Conservation (phyloP, 2,888 invertebrate species). For the Tipula unca region DNA sequence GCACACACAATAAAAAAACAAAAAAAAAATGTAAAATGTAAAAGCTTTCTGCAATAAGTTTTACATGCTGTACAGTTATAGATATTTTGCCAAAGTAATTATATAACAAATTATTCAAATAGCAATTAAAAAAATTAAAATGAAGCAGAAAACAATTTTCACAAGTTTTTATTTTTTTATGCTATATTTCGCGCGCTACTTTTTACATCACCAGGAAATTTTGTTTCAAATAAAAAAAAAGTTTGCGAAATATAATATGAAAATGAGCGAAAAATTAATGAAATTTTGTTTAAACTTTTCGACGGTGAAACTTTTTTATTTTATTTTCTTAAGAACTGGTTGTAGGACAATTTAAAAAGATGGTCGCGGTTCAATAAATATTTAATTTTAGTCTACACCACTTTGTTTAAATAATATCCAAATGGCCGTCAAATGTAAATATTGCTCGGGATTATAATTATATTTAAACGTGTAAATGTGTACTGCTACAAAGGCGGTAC, state of each 20-base stretch:
- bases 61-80: background rate
- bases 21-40: background rate
- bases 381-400: too few relatives aligned
- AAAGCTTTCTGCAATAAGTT: background rate
- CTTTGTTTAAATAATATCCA: too few relatives aligned
- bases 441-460: too few relatives aligned
- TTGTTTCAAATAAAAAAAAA: background rate
- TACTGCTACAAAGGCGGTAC: too few relatives aligned
- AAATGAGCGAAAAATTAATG: background rate
- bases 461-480: too few relatives aligned
- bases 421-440: too few relatives aligned
- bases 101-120: slow-evolving; percentile 14
- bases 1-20: too few relatives aligned
- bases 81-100: slow-evolving; percentile 14
- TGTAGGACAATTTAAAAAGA: background rate
- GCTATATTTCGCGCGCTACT: background rate
- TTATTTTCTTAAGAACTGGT: background rate
- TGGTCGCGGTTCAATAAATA: background rate
- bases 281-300: background rate
- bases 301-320: too few relatives aligned
- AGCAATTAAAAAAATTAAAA: background rate
- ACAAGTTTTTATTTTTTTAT: background rate
- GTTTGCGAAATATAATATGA: background rate
- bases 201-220: background rate
- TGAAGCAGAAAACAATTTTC: background rate